phyloP scores from a whole-genome alignment of 2,113 vertebrate species.

The Limnothrissa miodon region DNA sequence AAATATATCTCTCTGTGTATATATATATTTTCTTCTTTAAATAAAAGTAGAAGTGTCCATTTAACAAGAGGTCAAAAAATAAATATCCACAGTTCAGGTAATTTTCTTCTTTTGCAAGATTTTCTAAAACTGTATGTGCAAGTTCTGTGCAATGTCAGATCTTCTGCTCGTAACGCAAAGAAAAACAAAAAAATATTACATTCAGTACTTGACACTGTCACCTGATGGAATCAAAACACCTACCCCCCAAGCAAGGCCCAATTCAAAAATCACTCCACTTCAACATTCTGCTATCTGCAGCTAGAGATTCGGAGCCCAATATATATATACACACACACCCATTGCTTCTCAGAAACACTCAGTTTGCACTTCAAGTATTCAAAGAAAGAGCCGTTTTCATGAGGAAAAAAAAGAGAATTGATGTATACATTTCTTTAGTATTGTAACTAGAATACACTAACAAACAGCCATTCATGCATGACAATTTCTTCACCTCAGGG shows the following conservation, averaged over 20 bases:
- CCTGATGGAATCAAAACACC: constrained; percentile 61
- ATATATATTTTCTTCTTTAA: constrained; percentile 53
- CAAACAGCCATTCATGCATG: constrained; percentile 62
- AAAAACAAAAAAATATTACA: constrained; percentile 64
- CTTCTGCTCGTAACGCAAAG: constrained; percentile 47
- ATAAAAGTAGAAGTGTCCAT: constrained; percentile 57
- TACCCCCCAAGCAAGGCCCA: constrained; percentile 53
- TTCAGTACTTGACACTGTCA: constrained; percentile 58
- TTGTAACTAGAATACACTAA: constrained; percentile 49
- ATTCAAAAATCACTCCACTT: constrained; percentile 33
- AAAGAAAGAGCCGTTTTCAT: constrained; percentile 27
- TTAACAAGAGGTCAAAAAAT: constrained; percentile 60
- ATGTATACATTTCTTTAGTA: constrained; percentile 51
- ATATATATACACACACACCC: too few relatives aligned
- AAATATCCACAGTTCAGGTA: constrained; percentile 67
- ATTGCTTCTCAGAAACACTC: constrained; percentile 50
- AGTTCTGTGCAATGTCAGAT: constrained; percentile 68
- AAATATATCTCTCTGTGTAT: constrained; percentile 57
- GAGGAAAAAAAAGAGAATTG: constrained; percentile 32
- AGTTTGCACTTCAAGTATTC: constrained; percentile 69
- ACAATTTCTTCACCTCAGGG: constrained; percentile 40
- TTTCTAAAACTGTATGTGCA: constrained; percentile 63
- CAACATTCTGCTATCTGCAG: constrained; percentile 60
- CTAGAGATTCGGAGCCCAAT: constrained; percentile 45
- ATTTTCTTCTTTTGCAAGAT: constrained; percentile 51